These are phyloP conservation scores for Orussus abietinus DNA, from an alignment of 1,140 invertebrate species.

Conservation along the genomic window DNA sequence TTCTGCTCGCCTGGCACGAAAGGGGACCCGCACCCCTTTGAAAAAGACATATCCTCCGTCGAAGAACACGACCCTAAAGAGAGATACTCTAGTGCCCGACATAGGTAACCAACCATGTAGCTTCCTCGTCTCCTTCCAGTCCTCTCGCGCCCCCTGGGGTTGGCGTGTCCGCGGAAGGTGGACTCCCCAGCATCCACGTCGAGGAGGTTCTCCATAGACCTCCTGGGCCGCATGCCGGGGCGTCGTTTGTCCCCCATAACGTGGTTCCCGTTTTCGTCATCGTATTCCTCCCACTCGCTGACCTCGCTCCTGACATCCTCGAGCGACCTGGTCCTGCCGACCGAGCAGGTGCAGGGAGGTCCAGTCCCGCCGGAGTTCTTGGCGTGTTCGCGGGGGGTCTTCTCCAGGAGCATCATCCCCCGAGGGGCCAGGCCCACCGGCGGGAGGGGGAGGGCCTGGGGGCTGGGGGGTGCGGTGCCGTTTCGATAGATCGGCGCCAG, in stretches of 20 bases:
- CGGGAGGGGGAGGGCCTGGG: conserved; percentile 38
- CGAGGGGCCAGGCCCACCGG: conserved; percentile 30
- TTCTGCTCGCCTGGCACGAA: too few species aligned
- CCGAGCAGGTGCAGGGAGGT: conserved; percentile 57
- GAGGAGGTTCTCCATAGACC: conserved; percentile 68
- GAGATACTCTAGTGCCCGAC: too few species aligned
- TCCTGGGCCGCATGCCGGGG: conserved; percentile 52
- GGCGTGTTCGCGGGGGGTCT: conserved; percentile 35
- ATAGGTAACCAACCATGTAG: conserved; percentile 46
- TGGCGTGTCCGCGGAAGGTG: conserved; percentile 29
- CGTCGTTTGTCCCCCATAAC: too few species aligned
- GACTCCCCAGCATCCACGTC: conserved; percentile 47
- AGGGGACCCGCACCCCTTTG: too few species aligned
- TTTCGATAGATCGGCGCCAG: conserved; percentile 65
- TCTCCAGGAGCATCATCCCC: conserved; percentile 51
- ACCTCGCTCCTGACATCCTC: conserved; percentile 66
- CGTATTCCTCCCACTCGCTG: conserved; percentile 62
- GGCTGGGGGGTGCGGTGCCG: conserved; percentile 56
- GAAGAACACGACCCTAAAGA: too few species aligned
- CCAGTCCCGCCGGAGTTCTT: conserved; percentile 37
- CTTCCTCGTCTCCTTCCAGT: conserved; percentile 37
- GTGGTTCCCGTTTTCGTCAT: conserved; percentile 58
- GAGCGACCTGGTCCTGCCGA: conserved; percentile 62
- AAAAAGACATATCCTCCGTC: too few species aligned
- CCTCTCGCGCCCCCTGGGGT: conserved; percentile 29